A percentile compares a stretch with the other conserved stretches of the same genome.
phyloP scores from a whole-genome alignment of 2,888 invertebrate genomes.

The Nomada lathburiana region DNA sequence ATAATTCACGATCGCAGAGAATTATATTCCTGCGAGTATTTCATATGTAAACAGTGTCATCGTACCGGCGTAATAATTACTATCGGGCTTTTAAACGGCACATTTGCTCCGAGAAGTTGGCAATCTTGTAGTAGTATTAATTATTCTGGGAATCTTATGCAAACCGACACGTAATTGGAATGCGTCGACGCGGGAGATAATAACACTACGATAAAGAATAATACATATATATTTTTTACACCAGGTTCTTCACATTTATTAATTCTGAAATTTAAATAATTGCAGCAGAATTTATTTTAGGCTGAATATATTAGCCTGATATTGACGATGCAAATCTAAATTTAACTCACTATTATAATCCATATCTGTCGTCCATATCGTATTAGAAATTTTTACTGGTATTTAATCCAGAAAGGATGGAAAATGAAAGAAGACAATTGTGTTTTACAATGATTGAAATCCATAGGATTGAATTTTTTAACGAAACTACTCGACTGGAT shows the following conservation, averaged over 20 bases:
- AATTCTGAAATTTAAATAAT: no score
- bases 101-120: neutral
- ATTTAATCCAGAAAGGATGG: no score
- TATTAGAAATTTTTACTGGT: no score
- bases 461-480: neutral
- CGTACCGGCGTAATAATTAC: conserved; percentile 31
- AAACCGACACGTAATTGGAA: neutral
- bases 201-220: neutral
- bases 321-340: no score
- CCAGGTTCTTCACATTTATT: no score
- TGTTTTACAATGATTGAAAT: neutral
- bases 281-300: no score
- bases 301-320: no score
- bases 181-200: neutral
- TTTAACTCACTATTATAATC: neutral
- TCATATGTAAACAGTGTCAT: conserved; percentile 22
- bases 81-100: neutral
- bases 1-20: neutral
- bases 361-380: neutral
- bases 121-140: conserved; percentile 20
- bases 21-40: neutral
- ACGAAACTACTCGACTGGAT: neutral
- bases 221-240: neutral
- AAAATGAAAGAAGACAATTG: neutral
- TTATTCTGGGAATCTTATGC: conserved; percentile 11